A percentile compares a stretch with the other conserved stretches of the same genome.
These are phyloP conservation scores for Zosterops pallidus DNA, from an alignment of 2,113 vertebrate genomes.

Conservation along the genomic window DNA sequence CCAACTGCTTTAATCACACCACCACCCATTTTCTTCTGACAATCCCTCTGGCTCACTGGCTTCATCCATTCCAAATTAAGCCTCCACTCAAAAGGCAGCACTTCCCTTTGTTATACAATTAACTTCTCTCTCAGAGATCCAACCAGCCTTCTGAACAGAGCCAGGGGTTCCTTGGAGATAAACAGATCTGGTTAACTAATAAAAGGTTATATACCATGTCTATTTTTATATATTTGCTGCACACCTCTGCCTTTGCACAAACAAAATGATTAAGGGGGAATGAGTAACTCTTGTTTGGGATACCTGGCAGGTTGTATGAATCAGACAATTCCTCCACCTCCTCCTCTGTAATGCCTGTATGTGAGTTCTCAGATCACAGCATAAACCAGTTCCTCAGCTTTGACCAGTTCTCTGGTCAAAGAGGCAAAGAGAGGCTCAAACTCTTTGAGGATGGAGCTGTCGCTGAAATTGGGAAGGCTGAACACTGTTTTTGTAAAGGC, in stretches of 20 bases:
- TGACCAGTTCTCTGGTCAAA: background rate
- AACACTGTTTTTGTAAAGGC: background rate
- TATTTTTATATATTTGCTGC: background rate
- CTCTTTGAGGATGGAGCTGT: background rate
- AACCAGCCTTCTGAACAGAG: background rate
- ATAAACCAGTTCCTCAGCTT: background rate
- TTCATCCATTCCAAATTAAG: slow-evolving; percentile 2
- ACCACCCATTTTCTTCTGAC: background rate
- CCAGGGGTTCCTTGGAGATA: background rate
- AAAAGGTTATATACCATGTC: background rate
- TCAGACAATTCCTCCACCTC: background rate
- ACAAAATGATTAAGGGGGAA: background rate
- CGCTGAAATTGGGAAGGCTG: background rate
- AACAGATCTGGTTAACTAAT: background rate
- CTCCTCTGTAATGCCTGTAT: background rate
- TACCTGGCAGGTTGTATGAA: background rate
- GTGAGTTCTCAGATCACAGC: background rate
- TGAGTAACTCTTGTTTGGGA: background rate
- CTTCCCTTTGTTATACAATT: background rate
- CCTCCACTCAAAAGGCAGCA: background rate
- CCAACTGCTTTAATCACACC: background rate
- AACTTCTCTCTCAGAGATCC: background rate
- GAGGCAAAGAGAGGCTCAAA: background rate
- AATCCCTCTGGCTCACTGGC: background rate
- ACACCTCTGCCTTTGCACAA: background rate